phyloP scores from a whole-genome alignment of 2,888 invertebrate genomes.

The Scaptomyza flava region DNA sequence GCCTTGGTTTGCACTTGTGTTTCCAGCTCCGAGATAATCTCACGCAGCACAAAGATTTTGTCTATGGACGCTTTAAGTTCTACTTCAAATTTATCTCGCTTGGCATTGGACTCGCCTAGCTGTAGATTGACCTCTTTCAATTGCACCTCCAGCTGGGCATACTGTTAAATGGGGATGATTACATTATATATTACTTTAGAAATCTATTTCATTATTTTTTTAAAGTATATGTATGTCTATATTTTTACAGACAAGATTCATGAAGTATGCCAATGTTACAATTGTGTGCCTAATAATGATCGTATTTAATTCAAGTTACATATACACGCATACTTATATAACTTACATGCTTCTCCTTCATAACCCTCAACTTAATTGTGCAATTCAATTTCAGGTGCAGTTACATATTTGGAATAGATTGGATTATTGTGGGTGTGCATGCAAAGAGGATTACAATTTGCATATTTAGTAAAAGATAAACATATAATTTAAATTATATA shows the following conservation, averaged over 20 bases:
- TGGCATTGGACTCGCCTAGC: conserved; percentile 87
- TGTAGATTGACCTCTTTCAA: conserved; percentile 88
- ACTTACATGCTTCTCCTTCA: conserved; percentile 68
- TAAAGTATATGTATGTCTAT: too few species aligned
- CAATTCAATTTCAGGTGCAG: conserved; percentile 48
- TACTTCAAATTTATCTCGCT: conserved; percentile 88
- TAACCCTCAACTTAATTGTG: conserved; percentile 56
- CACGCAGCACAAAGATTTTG: conserved; percentile 90
- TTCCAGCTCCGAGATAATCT: conserved; percentile 92
- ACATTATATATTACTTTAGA: not conserved
- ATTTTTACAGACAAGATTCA: not conserved
- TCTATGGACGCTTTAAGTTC: conserved; percentile 91
- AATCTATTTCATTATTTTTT: not conserved
- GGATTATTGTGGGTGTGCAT: conserved; percentile 54
- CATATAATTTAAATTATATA: not conserved
- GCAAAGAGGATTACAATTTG: conserved; percentile 45
- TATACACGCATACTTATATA: not conserved
- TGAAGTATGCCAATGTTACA: conserved; percentile 2
- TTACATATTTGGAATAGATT: conserved; percentile 27
- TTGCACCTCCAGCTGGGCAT: conserved; percentile 91
- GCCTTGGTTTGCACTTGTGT: conserved; percentile 89
- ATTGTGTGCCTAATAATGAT: conserved; percentile 2
- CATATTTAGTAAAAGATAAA: conserved; percentile 10
- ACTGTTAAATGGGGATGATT: conserved; percentile 85
- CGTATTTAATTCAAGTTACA: conserved; percentile 23